These are phyloP conservation scores for Epizoanthus ramosus DNA, from an alignment of 92 coral and sea anemone genomes.

Conservation along the genomic window DNA sequence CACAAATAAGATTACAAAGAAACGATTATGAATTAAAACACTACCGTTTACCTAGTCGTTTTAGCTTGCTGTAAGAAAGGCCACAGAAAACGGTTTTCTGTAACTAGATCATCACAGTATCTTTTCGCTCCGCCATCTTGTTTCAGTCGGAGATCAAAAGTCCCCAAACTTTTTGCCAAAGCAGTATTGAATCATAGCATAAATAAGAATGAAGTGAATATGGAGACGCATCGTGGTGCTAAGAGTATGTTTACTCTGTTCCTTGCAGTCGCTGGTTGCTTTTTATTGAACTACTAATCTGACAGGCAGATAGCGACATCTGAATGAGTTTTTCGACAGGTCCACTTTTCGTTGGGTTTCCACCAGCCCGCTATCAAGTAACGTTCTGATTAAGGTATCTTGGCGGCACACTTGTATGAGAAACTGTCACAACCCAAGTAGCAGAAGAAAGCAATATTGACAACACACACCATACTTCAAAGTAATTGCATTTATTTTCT, in stretches of 20 bases:
- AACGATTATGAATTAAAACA: neutral
- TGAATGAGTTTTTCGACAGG: slow-evolving; percentile 34
- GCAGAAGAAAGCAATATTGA: neutral
- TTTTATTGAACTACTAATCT: slow-evolving; percentile 35
- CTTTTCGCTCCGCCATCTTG: slow-evolving; percentile 36
- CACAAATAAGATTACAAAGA: slow-evolving; percentile 1
- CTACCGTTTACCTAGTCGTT: slow-evolving; percentile 1
- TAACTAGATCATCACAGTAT: neutral
- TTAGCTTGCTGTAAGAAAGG: neutral
- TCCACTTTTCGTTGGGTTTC: slow-evolving; percentile 14
- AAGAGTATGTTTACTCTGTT: slow-evolving; percentile 87
- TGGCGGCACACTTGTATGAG: neutral
- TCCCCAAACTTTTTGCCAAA: neutral
- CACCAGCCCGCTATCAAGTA: slow-evolving; percentile 24
- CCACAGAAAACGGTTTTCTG: slow-evolving; percentile 17
- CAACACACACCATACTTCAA: slow-evolving; percentile 20
- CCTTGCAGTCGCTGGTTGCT: slow-evolving; percentile 43
- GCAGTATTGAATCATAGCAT: neutral
- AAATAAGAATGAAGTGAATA: slow-evolving; percentile 2
- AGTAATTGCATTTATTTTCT: slow-evolving; percentile 32
- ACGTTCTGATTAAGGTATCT: slow-evolving; percentile 33
- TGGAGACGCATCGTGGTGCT: slow-evolving; percentile 57
- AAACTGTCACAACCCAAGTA: slow-evolving; percentile 24
- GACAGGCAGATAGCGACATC: slow-evolving; percentile 35
- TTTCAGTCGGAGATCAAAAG: slow-evolving; percentile 12